Base-by-base conservation (phyloP, 2,113 vertebrate species). In the Rynchops niger region DNA sequence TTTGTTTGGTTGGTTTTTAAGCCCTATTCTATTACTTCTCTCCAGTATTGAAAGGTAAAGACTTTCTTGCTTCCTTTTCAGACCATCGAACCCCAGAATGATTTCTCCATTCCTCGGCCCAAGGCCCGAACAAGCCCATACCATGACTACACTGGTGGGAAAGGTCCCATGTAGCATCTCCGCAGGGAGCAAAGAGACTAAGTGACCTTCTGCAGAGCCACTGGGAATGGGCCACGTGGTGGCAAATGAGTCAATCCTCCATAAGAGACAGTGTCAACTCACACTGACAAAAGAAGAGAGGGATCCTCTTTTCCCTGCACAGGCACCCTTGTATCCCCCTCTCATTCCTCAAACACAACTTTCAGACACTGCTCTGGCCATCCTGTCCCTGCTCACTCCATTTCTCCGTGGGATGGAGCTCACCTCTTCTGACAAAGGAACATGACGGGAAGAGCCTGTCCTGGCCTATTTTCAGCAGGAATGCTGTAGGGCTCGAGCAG, bases 51-150 rank as follows among this genome's bases (percentile, higher is more conserved):
- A 80, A 63, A 74, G 16, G 14, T 95, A 82, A 96, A 86, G 15
- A 32, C 3, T 77, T 49, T 45, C n/a, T 32, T 93, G 14, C 29
- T 95, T 96, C 52, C 26, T 94, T 96, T 98, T 83, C 95, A 98
- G 97, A 78, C 84, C 20, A 93, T 97, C 0, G 76, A 95, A 30
- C 50, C 95, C 5, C 69, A 85, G 50, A 94, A 82, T 66, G 96
- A 98, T 26, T 98, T 98, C 84, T 96, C 97, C 56, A 98, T 98
- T 55, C 98, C 98, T 81, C 95, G 98, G 7, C 86, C 96, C 72
- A 96, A 97, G 73, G 61, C 96, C 9, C 88, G 67, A 21, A 63
- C 90, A 42, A 97, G 97, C 76, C 97, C 97, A 2, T 98, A 98
- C 38, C 67, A 98, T 16, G 95, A 93, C 45, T 98, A 98, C 55